Evolutionary conservation across 2,113 vertebrate genomes (phyloP).

Genomic region (Cryptomyrus ogoouensis): DNA sequence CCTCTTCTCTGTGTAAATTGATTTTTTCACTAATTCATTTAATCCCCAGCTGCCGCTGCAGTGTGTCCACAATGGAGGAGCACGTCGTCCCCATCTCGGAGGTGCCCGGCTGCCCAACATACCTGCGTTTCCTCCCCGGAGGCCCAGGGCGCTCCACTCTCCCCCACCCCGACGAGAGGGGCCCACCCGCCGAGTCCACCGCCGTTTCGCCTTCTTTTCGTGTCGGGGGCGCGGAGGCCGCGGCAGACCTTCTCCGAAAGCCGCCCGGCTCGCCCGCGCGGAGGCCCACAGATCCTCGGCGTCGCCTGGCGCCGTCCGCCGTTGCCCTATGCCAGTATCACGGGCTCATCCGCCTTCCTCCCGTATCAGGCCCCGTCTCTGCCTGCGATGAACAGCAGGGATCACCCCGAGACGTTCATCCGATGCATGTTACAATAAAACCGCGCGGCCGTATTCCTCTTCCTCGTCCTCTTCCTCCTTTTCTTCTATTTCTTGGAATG

Average conservation of each 20-base stretch:
- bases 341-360: conserved; percentile 24
- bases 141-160: conserved; percentile 6
- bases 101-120: not conserved
- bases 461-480: not conserved
- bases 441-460: not conserved
- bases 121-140: not conserved
- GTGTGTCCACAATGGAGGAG: not conserved
- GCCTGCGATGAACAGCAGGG: not conserved
- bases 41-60: not conserved
- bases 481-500: not conserved
- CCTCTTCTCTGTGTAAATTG: not conserved
- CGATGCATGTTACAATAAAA: not conserved
- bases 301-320: conserved; percentile 46
- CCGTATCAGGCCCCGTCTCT: not conserved
- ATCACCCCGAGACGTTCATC: not conserved
- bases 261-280: not conserved
- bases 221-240: not conserved
- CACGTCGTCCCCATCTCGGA: not conserved
- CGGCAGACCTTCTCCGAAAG: conserved; percentile 6
- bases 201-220: not conserved
- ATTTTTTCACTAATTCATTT: not conserved
- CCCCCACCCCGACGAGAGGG: not conserved
- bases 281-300: conserved; percentile 50
- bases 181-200: not conserved
- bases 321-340: conserved; percentile 34